phyloP scores from a whole-genome alignment of 1,140 invertebrate species.

The Cryptotermes secundus region DNA sequence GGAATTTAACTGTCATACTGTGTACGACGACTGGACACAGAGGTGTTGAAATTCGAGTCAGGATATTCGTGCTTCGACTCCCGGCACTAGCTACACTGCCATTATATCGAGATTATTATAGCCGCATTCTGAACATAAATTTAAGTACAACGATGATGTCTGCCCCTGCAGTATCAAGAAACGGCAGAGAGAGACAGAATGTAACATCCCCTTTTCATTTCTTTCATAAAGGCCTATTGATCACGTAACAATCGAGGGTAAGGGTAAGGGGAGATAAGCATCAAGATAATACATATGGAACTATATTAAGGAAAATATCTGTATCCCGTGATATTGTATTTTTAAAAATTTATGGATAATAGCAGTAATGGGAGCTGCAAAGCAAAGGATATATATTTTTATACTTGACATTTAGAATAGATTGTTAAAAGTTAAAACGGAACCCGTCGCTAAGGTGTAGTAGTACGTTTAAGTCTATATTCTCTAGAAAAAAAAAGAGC shows the following conservation, averaged over 20 bases:
- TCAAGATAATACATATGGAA: background rate
- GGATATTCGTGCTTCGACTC: background rate
- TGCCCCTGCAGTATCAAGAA: background rate
- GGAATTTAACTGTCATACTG: no score
- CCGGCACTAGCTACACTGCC: background rate
- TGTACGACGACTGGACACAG: no score
- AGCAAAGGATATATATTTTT: no score
- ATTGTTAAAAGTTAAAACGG: conserved; percentile 8
- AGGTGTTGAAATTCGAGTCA: no score
- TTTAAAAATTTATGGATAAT: background rate
- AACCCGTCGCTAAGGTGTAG: background rate
- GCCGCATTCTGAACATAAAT: background rate
- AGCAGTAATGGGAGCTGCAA: background rate
- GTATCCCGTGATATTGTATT: background rate
- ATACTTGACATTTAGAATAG: background rate
- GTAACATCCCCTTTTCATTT: background rate
- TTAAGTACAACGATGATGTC: background rate
- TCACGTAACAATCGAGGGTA: background rate
- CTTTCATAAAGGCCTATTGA: background rate
- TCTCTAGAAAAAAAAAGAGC: background rate
- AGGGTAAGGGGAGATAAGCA: no score
- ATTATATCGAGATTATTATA: background rate
- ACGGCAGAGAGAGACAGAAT: background rate
- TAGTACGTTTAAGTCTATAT: background rate
- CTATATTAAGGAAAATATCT: background rate